Conservation (phyloP, 2,888 invertebrate genomes). For the Allolobophora icterica region DNA sequence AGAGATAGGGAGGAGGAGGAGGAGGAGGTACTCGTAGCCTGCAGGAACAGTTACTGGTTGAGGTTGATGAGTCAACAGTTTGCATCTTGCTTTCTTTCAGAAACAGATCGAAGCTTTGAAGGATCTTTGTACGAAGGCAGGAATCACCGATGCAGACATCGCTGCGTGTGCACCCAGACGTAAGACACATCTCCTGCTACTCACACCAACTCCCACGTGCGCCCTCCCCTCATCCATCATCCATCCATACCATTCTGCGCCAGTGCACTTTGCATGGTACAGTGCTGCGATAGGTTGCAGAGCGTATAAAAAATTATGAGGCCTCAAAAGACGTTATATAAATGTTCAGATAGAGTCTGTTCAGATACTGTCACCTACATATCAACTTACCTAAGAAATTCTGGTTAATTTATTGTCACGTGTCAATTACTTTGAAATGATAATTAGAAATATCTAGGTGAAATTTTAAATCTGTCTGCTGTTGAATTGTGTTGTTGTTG, state of each 20-base stretch:
- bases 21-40: no score
- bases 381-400: background rate
- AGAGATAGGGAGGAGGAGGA: no score
- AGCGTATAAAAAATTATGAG: no score
- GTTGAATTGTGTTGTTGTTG: no score
- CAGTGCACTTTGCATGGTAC: no score
- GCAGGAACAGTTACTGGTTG: no score
- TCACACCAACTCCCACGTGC: background rate
- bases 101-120: slow-evolving; percentile 48
- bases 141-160: slow-evolving; percentile 48
- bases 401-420: background rate
- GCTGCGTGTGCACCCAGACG: slow-evolving; percentile 49
- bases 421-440: background rate
- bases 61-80: background rate
- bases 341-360: background rate
- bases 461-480: background rate
- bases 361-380: no score
- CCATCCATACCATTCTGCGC: no score
- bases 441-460: background rate
- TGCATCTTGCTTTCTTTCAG: slow-evolving; percentile 35
- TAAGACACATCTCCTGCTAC: slow-evolving; percentile 35
- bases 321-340: background rate
- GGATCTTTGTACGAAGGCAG: slow-evolving; percentile 48
- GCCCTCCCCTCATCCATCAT: no score
- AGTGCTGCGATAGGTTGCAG: no score